A percentile compares a stretch with the other conserved stretches of the same genome.
Conservation (phyloP, 2,888 invertebrate species). For the Philhelius pedissequus region DNA sequence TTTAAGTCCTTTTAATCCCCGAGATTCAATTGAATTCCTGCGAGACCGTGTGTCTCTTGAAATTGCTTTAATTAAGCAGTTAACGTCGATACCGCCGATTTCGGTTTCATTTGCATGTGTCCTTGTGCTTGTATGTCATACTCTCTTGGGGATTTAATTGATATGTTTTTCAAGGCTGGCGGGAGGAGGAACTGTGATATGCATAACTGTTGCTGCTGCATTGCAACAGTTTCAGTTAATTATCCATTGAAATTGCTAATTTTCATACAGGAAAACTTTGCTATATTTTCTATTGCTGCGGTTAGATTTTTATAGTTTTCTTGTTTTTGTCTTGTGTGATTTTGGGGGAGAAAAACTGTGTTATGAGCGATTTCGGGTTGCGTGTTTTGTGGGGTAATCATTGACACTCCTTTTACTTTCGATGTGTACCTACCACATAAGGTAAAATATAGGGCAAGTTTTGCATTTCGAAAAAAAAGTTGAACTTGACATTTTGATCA, state of each 20-base stretch:
- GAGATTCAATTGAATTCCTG: constrained; percentile 37
- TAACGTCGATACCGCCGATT: constrained; percentile 37
- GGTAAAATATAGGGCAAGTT: too few species aligned
- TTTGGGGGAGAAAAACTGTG: too few species aligned
- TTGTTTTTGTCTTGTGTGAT: not conserved
- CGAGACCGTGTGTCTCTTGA: constrained; percentile 29
- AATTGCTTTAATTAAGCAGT: constrained; percentile 51
- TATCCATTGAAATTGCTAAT: constrained; percentile 13
- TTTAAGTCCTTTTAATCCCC: constrained; percentile 50
- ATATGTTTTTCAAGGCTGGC: constrained; percentile 1
- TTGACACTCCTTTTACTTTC: not conserved
- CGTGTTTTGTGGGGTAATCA: not conserved
- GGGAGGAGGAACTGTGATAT: not conserved
- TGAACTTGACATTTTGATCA: too few species aligned
- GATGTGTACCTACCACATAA: too few species aligned
- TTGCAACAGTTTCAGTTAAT: constrained; percentile 37
- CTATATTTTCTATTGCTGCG: not conserved
- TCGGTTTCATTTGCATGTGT: constrained; percentile 26
- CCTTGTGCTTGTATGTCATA: not conserved
- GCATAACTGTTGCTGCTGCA: constrained; percentile 16
- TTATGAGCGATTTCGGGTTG: too few species aligned
- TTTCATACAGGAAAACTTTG: constrained; percentile 9
- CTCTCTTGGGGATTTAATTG: constrained; percentile 16
- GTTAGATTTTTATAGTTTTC: not conserved
- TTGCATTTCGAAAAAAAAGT: too few species aligned